Evolutionary conservation across 2,113 vertebrate species (phyloP), one percentile per base, ranked within the genome.

Genomic region (Zonotrichia leucophrys): DNA sequence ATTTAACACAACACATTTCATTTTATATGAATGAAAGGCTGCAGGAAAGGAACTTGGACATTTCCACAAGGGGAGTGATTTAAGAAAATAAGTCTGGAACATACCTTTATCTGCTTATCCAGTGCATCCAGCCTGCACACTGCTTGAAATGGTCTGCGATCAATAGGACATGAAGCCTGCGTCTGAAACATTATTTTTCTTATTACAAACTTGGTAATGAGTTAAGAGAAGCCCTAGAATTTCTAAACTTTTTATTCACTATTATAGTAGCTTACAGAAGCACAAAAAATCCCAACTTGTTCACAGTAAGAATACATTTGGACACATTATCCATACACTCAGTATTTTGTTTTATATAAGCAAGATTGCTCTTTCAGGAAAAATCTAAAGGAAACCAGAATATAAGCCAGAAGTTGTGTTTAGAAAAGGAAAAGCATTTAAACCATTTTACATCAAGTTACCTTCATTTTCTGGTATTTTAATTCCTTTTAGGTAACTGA

Each of bases 161-260:
- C 99, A 93, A 99, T 97, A 15, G 99, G 99, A 97, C 99, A 99
- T 7, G 99, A 99, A 86, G 99, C 98, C 75, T 98, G 90, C 41
- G 96, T 98, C 99, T 99, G 98, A 91, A 98, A 97, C 91, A 95
- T 78, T n/a, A 88, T 89, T 88, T 91, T 93, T 73, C 47, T 47
- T 77, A 85, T 94, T 95, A 76, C 23, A 92, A 81, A 67, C 33
- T 47, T 62, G 23, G 49, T 33, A 87, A 30, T 63, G 78, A 70
- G 44, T 81, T 83, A 70, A 15, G 10, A 44, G n/a, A 90, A 21
- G n/a, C 47, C 58, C 60, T 60, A 19, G 25, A 50, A 41, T 66
- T 64, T 90, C 77, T 91, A 9, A 7, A 52, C 11, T 90, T 86
- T 86, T 8, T n/a, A 58, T 30, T 66, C 0, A 0, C 16, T 72